Evolutionary conservation across 2,888 invertebrate genomes (phyloP), one percentile per base, ranked within the genome.

Genomic region (Epistrophe eligans): DNA sequence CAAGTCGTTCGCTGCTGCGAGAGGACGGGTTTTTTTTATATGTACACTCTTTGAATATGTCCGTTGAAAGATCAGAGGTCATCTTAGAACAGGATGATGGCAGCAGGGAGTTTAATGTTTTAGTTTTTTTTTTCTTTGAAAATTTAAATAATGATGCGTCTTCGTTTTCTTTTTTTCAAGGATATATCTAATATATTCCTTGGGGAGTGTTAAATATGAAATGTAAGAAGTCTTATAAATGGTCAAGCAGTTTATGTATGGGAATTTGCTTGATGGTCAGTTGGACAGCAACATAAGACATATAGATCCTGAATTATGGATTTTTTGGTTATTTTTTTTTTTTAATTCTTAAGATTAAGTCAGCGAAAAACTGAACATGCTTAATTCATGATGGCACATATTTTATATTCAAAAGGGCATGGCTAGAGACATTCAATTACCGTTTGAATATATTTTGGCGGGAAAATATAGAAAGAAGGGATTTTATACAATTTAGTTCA

Each of bases 31-130:
- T 87, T 87, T 13, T n/a, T 0, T 4, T 10, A 43, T 15, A 4
- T 1, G 1, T 48, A 17, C 5, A 45, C n/a, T 17, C 3, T 15
- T 45, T 17, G 48, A 48, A 48, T 79, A 77, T 72, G 87, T 76
- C 87, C 87, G 87, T 87, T 87, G 79, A 76, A 72, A 87, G 87
- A 87, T 87, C 87, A 87, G 66, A 87, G 87, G 87, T 87, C 87
- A 87, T 87, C 87, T 82, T 50, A 87, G 76, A 87, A 87, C 87
- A 76, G 87, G 87, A 87, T 79, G 83, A 76, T 87, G 85, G 77
- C 79, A 81, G 85, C 67, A 74, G 85, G 85, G 77, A 85, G 62
- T 81, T 72, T 84, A 43, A 40, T 43, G 38, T 38, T 60, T 67
- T 52, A 52, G 60, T 64, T 84, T 84, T 72, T 32, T 28, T 74